Percentiles rank a stretch among this genome's conserved stretches.
phyloP scores from a whole-genome alignment of 2,113 vertebrate genomes.

The Petrocephalus microphthalmus region DNA sequence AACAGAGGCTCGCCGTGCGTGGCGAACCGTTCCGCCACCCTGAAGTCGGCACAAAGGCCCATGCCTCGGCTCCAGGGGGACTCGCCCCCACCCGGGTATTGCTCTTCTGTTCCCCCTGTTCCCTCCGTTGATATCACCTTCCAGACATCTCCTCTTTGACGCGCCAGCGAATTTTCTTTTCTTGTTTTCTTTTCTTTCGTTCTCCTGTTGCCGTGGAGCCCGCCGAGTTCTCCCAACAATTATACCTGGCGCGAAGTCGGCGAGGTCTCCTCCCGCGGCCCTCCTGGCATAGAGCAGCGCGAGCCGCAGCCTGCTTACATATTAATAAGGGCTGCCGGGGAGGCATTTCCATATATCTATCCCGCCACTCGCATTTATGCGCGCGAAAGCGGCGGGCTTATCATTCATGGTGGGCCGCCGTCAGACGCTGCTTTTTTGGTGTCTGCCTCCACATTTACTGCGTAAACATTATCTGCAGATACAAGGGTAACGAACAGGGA shows the following conservation, averaged over 20 bases:
- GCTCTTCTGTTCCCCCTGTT: not conserved
- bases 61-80: not conserved
- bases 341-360: not conserved
- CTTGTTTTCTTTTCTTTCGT: not conserved
- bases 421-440: not conserved
- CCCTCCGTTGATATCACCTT: not conserved
- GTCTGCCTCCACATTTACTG: not conserved
- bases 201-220: not conserved
- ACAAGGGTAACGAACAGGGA: not conserved
- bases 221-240: not conserved
- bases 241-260: not conserved
- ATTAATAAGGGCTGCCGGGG: not conserved
- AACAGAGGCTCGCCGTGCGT: not conserved
- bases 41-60: not conserved
- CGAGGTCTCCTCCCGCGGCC: not conserved
- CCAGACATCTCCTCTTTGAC: not conserved
- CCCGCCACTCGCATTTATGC: not conserved
- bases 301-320: not conserved
- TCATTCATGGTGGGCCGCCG: not conserved
- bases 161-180: not conserved
- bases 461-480: not conserved
- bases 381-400: not conserved
- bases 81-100: not conserved
- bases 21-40: not conserved
- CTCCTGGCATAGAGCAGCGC: not conserved